Percentiles rank a stretch among this genome's conserved stretches.
Conservation (phyloP, 2,888 invertebrate genomes). For the Lepas anatifera region DNA sequence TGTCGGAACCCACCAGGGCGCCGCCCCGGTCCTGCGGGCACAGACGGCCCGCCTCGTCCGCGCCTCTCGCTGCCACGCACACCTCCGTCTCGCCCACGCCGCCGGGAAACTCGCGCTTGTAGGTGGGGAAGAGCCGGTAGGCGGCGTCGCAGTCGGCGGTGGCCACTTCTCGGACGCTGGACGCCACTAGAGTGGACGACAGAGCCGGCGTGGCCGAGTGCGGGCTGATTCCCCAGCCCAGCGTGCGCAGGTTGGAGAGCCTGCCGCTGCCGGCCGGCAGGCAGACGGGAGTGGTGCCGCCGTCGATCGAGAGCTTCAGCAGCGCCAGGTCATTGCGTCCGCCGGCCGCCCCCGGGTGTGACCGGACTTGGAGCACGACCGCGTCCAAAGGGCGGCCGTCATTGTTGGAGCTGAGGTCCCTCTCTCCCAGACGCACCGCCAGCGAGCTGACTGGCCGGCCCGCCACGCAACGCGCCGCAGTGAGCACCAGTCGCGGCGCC, state of each 20-base stretch:
- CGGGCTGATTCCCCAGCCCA: slow-evolving; percentile 3
- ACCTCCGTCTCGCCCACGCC: neutral
- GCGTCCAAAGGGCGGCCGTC: neutral
- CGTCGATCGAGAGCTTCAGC: neutral
- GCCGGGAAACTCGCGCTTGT: neutral
- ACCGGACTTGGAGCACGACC: neutral
- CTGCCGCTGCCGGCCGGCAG: neutral
- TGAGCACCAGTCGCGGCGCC: neutral
- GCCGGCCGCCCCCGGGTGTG: neutral
- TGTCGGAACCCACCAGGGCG: neutral
- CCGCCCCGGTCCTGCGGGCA: neutral
- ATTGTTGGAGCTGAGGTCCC: neutral
- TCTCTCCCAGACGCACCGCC: neutral
- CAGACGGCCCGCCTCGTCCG: neutral
- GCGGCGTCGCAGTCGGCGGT: neutral
- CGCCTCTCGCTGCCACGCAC: neutral
- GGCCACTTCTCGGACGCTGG: neutral
- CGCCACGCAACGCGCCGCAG: neutral
- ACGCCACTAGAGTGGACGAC: neutral
- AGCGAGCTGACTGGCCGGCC: neutral
- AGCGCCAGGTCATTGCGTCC: neutral
- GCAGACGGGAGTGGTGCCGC: neutral
- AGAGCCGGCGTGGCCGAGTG: neutral
- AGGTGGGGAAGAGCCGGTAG: neutral
- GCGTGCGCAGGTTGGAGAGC: neutral